A percentile compares a stretch with the other conserved stretches of the same genome.
phyloP scores from a whole-genome alignment of 2,113 vertebrate species.

The Coptodon bakossiorum region DNA sequence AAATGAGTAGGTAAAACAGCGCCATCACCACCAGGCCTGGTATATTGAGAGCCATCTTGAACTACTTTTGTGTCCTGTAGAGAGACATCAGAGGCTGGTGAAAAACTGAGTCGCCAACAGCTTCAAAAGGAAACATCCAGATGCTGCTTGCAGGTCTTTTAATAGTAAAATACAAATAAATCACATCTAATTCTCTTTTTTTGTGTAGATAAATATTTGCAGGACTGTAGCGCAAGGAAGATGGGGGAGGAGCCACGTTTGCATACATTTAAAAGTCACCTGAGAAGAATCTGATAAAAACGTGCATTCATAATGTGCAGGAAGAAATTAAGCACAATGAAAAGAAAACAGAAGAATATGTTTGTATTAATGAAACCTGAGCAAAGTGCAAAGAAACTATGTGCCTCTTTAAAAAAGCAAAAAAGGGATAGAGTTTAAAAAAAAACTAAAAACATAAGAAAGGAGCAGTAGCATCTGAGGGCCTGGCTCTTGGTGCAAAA shows the following conservation, averaged over 20 bases:
- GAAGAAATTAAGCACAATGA: background rate
- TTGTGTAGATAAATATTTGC: background rate
- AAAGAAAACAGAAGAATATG: background rate
- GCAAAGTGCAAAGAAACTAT: background rate
- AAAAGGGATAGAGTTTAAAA: background rate
- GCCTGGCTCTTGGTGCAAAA: background rate
- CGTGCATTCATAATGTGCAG: background rate
- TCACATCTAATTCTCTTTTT: background rate
- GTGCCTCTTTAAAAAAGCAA: background rate
- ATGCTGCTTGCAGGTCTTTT: background rate
- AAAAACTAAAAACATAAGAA: background rate
- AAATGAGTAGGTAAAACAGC: conserved; percentile 70
- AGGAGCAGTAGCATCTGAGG: background rate
- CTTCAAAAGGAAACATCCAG: background rate
- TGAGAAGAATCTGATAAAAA: background rate
- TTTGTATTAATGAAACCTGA: background rate
- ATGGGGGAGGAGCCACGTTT: background rate
- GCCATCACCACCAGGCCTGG: conserved; percentile 68
- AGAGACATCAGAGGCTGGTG: background rate
- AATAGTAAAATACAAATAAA: background rate
- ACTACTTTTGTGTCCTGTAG: background rate
- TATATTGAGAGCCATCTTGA: conserved; percentile 56
- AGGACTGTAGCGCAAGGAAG: background rate
- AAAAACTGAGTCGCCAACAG: background rate
- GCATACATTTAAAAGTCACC: background rate